Conservation (phyloP, 2,888 invertebrate species). For the Dicranocentrus wangi region DNA sequence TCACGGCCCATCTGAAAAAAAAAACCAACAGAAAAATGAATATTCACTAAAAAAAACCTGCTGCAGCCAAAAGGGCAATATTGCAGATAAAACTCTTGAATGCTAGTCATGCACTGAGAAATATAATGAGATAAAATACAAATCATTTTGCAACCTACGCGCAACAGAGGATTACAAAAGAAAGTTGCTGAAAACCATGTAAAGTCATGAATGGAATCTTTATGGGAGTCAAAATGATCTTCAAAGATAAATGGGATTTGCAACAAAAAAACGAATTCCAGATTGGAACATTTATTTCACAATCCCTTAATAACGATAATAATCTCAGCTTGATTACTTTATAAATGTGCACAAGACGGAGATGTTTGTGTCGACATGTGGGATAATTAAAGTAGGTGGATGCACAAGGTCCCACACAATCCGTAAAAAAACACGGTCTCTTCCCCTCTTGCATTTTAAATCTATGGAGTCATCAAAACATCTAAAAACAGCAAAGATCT, state of each 20-base stretch:
- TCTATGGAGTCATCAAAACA: slow-evolving; percentile 36
- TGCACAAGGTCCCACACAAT: slow-evolving; percentile 31
- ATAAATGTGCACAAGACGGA: neutral
- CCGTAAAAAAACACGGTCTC: slow-evolving; percentile 1
- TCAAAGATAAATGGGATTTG: too few species aligned
- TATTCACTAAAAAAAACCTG: neutral
- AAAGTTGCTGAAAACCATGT: slow-evolving; percentile 39
- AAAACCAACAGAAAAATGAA: slow-evolving; percentile 41
- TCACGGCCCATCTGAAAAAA: slow-evolving; percentile 69
- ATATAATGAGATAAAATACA: neutral
- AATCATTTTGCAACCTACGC: slow-evolving; percentile 19
- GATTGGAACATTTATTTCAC: slow-evolving; percentile 1
- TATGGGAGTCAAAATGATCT: too few species aligned
- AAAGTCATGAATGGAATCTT: too few species aligned
- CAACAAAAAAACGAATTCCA: slow-evolving; percentile 1
- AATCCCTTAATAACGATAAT: neutral
- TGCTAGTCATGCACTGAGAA: neutral
- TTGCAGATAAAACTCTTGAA: neutral
- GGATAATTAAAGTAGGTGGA: slow-evolving; percentile 51
- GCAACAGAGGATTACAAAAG: slow-evolving; percentile 8
- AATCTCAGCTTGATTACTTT: slow-evolving; percentile 32
- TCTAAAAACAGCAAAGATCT: slow-evolving; percentile 39
- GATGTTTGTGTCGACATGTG: neutral
- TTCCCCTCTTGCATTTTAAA: slow-evolving; percentile 5
- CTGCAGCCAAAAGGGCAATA: slow-evolving; percentile 10